Percentiles rank a stretch among this genome's conserved stretches.
Conservation (phyloP, 1,140 invertebrate genomes). For the Popillia japonica region DNA sequence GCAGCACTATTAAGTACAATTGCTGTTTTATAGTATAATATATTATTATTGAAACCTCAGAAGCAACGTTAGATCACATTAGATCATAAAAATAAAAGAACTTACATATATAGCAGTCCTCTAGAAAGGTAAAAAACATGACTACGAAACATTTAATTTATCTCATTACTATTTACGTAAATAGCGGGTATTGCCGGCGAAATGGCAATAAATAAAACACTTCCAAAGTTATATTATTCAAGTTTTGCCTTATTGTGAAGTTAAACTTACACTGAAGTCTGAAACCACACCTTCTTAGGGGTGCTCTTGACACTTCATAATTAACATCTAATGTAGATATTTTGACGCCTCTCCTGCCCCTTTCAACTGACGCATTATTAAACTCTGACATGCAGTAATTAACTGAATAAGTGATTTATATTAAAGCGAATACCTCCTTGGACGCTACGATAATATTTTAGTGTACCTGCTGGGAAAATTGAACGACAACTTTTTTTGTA, state of each 20-base stretch:
- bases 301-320: slow-evolving; percentile 47
- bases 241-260: slow-evolving; percentile 29
- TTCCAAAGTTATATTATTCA: slow-evolving; percentile 33
- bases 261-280: slow-evolving; percentile 38
- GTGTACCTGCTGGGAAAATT: not conserved
- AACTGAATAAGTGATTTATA: slow-evolving; percentile 38
- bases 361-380: slow-evolving; percentile 38
- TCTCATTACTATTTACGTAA: too few relatives aligned
- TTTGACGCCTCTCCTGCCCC: slow-evolving; percentile 42
- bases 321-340: slow-evolving; percentile 44
- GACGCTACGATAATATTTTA: not conserved
- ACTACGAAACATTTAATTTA: not conserved
- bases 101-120: too few relatives aligned
- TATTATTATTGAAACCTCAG: slow-evolving; percentile 18
- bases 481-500: not conserved
- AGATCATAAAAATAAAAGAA: too few relatives aligned
- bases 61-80: not conserved
- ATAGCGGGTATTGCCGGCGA: not conserved
- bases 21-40: not conserved
- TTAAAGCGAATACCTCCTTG: slow-evolving; percentile 26
- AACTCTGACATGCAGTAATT: slow-evolving; percentile 37
- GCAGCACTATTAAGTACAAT: not conserved
- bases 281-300: slow-evolving; percentile 39
- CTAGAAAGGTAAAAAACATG: too few relatives aligned
- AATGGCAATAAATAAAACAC: slow-evolving; percentile 25